Evolutionary conservation across 1,140 invertebrate species (phyloP).

Genomic region (Globodera rostochiensis): DNA sequence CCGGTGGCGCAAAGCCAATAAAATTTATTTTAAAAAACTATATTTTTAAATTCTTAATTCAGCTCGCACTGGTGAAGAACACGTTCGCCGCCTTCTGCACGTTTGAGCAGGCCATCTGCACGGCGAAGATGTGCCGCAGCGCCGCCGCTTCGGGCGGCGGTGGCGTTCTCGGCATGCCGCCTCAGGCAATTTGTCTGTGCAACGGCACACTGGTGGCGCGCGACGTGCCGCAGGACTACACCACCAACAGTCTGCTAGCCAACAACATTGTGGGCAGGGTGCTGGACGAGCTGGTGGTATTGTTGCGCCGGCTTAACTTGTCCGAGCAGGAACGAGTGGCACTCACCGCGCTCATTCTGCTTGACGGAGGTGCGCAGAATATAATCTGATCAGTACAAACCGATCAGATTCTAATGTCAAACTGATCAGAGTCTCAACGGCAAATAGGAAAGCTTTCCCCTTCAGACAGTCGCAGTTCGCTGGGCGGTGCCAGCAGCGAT

Average conservation of each 20-base stretch:
- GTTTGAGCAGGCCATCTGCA: constrained; percentile 56
- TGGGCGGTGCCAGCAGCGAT: constrained; percentile 11
- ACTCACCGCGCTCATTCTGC: constrained; percentile 48
- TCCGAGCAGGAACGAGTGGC: constrained; percentile 45
- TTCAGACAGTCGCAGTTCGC: constrained; percentile 28
- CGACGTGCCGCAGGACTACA: constrained; percentile 38
- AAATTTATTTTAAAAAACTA: not conserved
- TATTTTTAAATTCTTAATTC: not conserved
- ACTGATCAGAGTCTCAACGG: too few relatives aligned
- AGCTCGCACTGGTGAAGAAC: constrained; percentile 53
- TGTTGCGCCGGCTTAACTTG: constrained; percentile 46
- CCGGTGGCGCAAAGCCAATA: not conserved
- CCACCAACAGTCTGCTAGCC: constrained; percentile 40
- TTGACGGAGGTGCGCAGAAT: constrained; percentile 40
- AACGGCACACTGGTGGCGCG: constrained; percentile 48
- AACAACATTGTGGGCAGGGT: constrained; percentile 53
- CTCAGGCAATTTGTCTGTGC: constrained; percentile 42
- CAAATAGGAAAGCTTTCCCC: not conserved
- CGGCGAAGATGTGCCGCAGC: constrained; percentile 32
- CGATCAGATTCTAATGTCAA: not conserved
- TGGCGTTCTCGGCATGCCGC: not conserved
- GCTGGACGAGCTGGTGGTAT: constrained; percentile 50
- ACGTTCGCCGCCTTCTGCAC: constrained; percentile 59
- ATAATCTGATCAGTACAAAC: not conserved
- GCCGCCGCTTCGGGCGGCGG: too few relatives aligned